These are phyloP conservation scores for Atrichornis clamosus DNA, from an alignment of 2,113 vertebrate species.

Conservation along the genomic window DNA sequence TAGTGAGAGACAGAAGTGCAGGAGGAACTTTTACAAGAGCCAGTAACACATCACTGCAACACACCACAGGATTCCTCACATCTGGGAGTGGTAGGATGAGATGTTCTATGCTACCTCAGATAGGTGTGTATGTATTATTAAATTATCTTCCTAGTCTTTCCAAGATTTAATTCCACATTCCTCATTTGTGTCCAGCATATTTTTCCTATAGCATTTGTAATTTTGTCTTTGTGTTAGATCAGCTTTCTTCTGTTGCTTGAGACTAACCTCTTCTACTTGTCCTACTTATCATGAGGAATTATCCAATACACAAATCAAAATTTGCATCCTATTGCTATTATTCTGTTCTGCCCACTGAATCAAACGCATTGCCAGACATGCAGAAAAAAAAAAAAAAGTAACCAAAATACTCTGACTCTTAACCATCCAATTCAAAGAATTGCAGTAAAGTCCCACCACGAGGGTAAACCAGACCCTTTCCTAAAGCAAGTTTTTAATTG, in stretches of 20 bases:
- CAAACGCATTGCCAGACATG: neutral
- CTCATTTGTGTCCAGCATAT: neutral
- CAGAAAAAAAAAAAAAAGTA: neutral
- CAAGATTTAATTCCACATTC: neutral
- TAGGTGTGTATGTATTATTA: neutral
- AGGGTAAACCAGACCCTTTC: neutral
- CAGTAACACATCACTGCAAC: neutral
- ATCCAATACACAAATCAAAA: neutral
- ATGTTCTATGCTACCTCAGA: neutral
- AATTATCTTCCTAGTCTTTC: neutral
- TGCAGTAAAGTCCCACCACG: neutral
- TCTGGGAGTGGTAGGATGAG: neutral
- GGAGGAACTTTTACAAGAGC: neutral
- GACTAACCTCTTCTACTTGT: neutral
- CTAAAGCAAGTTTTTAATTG: neutral
- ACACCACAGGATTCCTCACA: neutral
- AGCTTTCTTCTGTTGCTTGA: neutral
- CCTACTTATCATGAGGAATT: neutral
- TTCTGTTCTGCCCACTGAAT: neutral
- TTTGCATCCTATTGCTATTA: neutral
- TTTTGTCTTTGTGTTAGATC: neutral
- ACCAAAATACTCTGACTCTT: neutral
- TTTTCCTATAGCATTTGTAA: neutral
- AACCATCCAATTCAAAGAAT: rapidly evolving
- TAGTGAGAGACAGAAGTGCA: neutral